These are phyloP conservation scores for Tetragonula carbonaria DNA, from an alignment of 2,888 invertebrate genomes.

Conservation along the genomic window DNA sequence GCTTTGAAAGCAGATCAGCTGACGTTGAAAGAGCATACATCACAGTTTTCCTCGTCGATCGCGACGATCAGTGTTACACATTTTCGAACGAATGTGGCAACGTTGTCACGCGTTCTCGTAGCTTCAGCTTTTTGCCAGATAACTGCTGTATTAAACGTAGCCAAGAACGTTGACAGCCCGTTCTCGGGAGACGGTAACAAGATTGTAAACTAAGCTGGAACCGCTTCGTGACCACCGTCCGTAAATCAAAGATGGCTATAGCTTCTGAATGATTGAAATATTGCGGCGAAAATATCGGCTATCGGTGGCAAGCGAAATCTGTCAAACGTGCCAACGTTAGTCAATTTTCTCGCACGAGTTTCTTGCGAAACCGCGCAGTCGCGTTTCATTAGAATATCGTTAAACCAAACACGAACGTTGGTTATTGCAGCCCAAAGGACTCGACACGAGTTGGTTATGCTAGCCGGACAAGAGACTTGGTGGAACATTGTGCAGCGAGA, in stretches of 20 bases:
- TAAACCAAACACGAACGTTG: conserved; percentile 15
- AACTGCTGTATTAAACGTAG: not conserved
- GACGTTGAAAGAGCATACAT: not conserved
- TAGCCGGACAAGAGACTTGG: conserved; percentile 12
- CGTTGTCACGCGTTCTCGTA: not conserved
- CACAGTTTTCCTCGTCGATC: too few species aligned
- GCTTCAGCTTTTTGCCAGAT: not conserved
- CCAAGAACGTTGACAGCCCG: not conserved
- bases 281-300: conserved; percentile 8
- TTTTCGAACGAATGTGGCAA: not conserved
- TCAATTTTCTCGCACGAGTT: not conserved
- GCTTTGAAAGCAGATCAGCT: too few species aligned
- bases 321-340: not conserved
- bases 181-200: conserved; percentile 3
- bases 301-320: not conserved
- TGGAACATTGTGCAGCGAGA: not conserved
- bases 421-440: conserved; percentile 12
- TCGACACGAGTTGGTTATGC: conserved; percentile 6
- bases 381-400: conserved; percentile 14
- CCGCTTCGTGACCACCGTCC: conserved; percentile 1
- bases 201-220: conserved; percentile 14
- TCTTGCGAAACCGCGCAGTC: not conserved
- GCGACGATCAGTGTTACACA: not conserved
- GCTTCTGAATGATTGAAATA: conserved; percentile 7
- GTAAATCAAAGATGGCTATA: not conserved